Evolutionary conservation across 2,888 invertebrate species (phyloP), one percentile per base, ranked within the genome.

Genomic region (Ophion slaviceki): DNA sequence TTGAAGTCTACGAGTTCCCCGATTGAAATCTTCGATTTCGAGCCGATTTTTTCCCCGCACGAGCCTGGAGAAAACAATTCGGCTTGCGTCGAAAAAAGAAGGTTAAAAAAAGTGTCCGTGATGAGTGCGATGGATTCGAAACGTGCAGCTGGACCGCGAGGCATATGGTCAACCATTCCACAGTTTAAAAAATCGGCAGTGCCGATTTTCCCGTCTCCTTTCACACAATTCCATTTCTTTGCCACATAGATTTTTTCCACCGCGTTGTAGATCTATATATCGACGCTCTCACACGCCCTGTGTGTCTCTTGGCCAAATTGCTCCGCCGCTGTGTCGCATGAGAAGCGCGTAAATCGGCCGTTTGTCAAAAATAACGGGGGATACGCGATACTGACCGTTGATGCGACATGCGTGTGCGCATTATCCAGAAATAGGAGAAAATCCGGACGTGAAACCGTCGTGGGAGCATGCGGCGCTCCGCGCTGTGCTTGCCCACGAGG

Each of bases 321-420:
- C 32, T 36, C 7, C n/a, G 66, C 61, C 24, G 68, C 24, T 1
- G 64, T n/a, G 8, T 47, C 24, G 32, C 14, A 28, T 47, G 64
- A 80, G 11, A 78, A 81, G 47, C 84, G 80, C 70, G 85, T 82
- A 82, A 86, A 82, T 86, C 82, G 82, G 62, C 66, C 76, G 86
- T 84, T 86, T 85, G 79, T 66, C 82, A 64, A 64, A 72, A 68
- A 45, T 77, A 86, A 82, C 81, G 85, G 81, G 40, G 66, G 45
- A 40, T 62, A 36, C 36, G 17, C 40, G 45, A 20, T n/a, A 45
- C 14, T 17, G 82, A 45, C 85, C 85, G 75, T 82, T 79, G 82
- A 71, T 80, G 32, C 71, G 76, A 7, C 40, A 36, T n/a, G 24
- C 7, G 45, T 61, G 14, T 11, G 32, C 20, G 66, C n/a, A 36